Percentiles rank a stretch among this genome's conserved stretches.
These are phyloP conservation scores for Eupithecia centaureata DNA, from an alignment of 2,888 invertebrate species.

Conservation along the genomic window DNA sequence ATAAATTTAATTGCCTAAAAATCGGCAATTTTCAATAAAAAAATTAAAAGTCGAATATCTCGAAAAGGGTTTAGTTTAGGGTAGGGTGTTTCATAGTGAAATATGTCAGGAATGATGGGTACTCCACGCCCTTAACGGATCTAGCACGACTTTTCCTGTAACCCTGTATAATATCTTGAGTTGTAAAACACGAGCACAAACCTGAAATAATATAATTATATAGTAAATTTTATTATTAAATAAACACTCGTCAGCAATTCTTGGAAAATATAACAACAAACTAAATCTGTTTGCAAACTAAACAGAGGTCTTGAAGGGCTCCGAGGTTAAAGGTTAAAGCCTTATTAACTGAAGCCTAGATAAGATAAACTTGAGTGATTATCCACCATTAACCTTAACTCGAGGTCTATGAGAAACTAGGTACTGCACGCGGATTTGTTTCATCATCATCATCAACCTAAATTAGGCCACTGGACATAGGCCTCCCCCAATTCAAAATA, in stretches of 20 bases:
- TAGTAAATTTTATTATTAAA: not conserved
- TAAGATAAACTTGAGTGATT: slow-evolving; percentile 15
- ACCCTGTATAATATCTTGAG: too few relatives aligned
- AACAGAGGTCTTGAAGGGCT: not conserved
- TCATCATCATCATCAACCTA: too few relatives aligned
- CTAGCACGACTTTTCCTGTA: too few relatives aligned
- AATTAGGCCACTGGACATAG: too few relatives aligned
- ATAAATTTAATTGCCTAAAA: too few relatives aligned
- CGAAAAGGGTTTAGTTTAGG: too few relatives aligned
- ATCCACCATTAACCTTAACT: not conserved
- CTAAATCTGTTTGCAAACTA: not conserved
- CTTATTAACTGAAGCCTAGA: slow-evolving; percentile 16
- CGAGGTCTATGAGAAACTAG: not conserved
- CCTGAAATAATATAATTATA: not conserved
- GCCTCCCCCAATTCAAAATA: too few relatives aligned
- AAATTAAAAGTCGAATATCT: too few relatives aligned
- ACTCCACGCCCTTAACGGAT: too few relatives aligned
- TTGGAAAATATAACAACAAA: not conserved
- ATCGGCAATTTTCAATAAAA: too few relatives aligned
- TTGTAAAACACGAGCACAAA: not conserved
- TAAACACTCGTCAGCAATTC: not conserved
- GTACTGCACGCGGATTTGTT: not conserved
- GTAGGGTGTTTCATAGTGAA: too few relatives aligned
- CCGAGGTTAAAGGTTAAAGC: not conserved
- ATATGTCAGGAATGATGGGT: too few relatives aligned